A percentile compares a stretch with the other conserved stretches of the same genome.
These are phyloP conservation scores for Tortricodes alternella DNA, from an alignment of 2,888 invertebrate species.

Conservation along the genomic window DNA sequence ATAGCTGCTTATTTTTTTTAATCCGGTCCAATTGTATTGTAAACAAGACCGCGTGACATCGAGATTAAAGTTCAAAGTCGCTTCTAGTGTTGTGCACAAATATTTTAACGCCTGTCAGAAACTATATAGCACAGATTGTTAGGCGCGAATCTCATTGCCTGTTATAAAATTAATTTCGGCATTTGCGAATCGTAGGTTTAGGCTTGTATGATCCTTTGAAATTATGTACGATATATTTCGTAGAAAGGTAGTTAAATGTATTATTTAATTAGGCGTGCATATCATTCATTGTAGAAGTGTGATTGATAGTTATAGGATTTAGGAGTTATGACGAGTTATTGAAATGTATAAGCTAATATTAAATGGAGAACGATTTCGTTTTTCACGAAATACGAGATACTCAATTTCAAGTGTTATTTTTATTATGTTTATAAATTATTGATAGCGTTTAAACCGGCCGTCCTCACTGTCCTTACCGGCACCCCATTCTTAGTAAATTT, in stretches of 20 bases:
- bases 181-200: conserved; percentile 9
- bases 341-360: no score
- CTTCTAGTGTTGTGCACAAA: conserved; percentile 10
- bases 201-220: conserved; percentile 18
- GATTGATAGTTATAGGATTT: no score
- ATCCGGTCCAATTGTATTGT: conserved; percentile 27
- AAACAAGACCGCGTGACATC: conserved; percentile 20
- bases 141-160: conserved; percentile 19
- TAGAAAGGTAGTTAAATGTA: conserved; percentile 9
- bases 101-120: conserved; percentile 35
- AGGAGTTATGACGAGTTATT: no score
- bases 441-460: no score
- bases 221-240: conserved; percentile 11
- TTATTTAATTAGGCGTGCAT: conserved; percentile 31
- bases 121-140: conserved; percentile 27
- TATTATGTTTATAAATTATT: no score
- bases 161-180: conserved; percentile 17
- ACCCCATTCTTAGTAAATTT: no score
- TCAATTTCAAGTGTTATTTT: no score
- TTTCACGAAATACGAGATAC: no score
- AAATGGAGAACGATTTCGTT: no score
- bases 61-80: conserved; percentile 23
- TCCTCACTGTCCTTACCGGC: no score
- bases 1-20: conserved; percentile 16
- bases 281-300: conserved; percentile 27